These are phyloP conservation scores for Saccopteryx bilineata DNA, from an alignment of 2,113 vertebrate genomes.

Conservation along the genomic window DNA sequence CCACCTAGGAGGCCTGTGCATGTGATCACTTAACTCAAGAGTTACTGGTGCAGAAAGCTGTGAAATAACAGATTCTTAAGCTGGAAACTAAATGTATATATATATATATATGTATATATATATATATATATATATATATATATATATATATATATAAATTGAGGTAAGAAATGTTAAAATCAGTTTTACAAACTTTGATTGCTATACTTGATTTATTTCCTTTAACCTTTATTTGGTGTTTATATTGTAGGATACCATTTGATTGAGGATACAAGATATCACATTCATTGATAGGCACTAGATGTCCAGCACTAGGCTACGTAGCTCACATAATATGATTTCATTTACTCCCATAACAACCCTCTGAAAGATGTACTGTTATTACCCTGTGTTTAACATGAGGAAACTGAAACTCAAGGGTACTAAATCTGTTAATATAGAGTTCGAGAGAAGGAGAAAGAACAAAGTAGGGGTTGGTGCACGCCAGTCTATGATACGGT, in stretches of 20 bases:
- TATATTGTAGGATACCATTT: background rate
- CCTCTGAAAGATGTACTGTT: background rate
- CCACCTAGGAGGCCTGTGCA: constrained; percentile 59
- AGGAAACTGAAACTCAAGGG: background rate
- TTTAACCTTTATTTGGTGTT: background rate
- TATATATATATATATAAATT: background rate
- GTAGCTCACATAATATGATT: background rate
- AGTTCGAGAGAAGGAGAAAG: background rate
- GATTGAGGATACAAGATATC: background rate
- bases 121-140: too few relatives aligned
- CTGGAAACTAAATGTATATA: background rate
- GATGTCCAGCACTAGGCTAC: background rate
- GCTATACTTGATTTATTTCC: background rate
- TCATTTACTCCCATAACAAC: background rate
- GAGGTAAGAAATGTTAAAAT: constrained; percentile 17
- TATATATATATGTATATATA: too few relatives aligned
- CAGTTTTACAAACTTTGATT: background rate
- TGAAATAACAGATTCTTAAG: background rate
- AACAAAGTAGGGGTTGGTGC: background rate
- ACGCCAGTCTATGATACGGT: background rate
- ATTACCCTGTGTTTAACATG: background rate
- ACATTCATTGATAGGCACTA: background rate
- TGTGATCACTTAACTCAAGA: constrained; percentile 4
- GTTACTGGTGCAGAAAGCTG: background rate
- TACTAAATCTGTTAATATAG: background rate